phyloP scores from a whole-genome alignment of 2,888 invertebrate species.

The Campoplex nolae region DNA sequence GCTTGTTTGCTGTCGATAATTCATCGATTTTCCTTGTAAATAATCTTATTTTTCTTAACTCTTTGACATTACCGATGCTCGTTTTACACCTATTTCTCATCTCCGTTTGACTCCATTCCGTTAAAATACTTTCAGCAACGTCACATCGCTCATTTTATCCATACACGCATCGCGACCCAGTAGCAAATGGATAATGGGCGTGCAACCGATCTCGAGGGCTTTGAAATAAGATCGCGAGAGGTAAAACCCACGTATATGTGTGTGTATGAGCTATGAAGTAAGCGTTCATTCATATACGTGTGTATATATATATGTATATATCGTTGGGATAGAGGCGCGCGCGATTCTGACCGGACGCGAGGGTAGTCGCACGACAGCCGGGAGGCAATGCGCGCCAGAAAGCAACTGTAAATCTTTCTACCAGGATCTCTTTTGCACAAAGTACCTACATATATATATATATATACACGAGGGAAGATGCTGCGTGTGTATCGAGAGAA shows the following conservation, averaged over 20 bases:
- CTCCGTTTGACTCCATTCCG: background rate
- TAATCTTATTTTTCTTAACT: background rate
- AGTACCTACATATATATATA: background rate
- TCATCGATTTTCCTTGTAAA: background rate
- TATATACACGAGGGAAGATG: background rate
- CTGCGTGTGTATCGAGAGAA: conserved; percentile 36
- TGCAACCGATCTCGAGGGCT: background rate
- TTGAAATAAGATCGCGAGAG: background rate
- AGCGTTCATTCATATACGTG: background rate
- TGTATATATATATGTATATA: background rate
- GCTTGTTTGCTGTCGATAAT: background rate
- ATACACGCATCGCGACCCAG: conserved; percentile 10
- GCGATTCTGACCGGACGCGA: conserved; percentile 60
- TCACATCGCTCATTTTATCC: conserved; percentile 27
- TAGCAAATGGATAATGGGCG: conserved; percentile 8
- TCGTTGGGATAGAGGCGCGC: conserved; percentile 11
- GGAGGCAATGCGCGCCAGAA: conserved; percentile 67
- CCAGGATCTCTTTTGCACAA: conserved; percentile 61
- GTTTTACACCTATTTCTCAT: conserved; percentile 1
- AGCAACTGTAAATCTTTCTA: conserved; percentile 68
- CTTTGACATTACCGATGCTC: background rate
- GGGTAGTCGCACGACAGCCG: conserved; percentile 69
- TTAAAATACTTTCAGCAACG: conserved; percentile 28
- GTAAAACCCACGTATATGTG: background rate
- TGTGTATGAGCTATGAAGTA: background rate